Base-by-base conservation (phyloP, 1,140 invertebrate genomes). In the Ceratina japonica region DNA sequence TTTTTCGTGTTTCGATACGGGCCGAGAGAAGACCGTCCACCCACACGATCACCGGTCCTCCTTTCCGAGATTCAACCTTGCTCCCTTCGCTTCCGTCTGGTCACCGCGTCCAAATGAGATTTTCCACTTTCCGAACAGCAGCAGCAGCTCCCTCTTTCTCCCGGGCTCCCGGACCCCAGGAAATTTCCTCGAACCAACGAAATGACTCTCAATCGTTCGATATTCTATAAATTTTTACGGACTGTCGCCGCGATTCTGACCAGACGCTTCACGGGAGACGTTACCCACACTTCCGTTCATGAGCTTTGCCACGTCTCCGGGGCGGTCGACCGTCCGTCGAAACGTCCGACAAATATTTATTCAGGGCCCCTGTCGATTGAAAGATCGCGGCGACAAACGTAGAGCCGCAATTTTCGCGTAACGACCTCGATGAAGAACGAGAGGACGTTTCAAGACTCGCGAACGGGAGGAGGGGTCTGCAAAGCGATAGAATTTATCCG, bases 61-160 rank as follows among this genome's bases (percentile, higher is more conserved):
- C 77, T 59, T 73, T 64, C 58, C 62, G 54, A 75, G 65, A 83
- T 83, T 73, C 74, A 71, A 59, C 72, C 37, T 61, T 72, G 58
- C 62, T 72, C 72, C 56, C 59, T 81, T 65, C 61, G 66, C 65
- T 81, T 81, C 73, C 66, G 69, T 78, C 75, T 75, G 83, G 81
- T 85, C 79, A 77, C 82, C 72, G 79, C 78, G 73, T 74, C 79
- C 79, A 84, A 84, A 85, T 79, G 82, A 84, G 83, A 85, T 84
- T 81, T 85, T 73, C 82, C 79, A 79, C 81, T 79, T 65, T 63
- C 71, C 72, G 56, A 64, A 51, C 74, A 56, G 20, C 64, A 31
- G 56, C 74, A 56, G 20, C 64, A 31, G 37, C 58, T 54, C 24
- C 69, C 27, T 44, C 37, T 22, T n/a, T 22, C 72, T 22, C 51